These are phyloP conservation scores for Ceratosolen solmsi DNA, from an alignment of 1,140 invertebrate genomes.

Conservation along the genomic window DNA sequence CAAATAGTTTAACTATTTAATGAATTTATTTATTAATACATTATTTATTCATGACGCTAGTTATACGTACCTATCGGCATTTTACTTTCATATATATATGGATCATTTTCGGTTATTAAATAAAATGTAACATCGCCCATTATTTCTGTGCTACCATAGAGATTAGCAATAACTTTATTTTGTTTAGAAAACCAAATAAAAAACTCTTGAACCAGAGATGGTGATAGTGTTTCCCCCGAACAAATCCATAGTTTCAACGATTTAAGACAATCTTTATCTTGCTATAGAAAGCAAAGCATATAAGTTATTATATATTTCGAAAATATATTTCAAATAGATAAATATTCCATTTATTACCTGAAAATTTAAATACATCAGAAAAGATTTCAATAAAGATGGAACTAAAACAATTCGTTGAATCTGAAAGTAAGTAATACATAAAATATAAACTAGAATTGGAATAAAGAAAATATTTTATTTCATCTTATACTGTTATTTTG, in stretches of 20 bases:
- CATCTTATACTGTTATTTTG: no score
- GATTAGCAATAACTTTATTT: slow-evolving; percentile 82
- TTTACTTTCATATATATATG: slow-evolving; percentile 78
- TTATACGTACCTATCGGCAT: slow-evolving; percentile 84
- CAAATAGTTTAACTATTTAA: no score
- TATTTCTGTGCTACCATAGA: slow-evolving; percentile 92
- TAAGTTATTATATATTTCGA: neutral
- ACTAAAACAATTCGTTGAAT: slow-evolving; percentile 86
- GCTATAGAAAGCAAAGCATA: slow-evolving; percentile 9
- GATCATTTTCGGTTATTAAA: slow-evolving; percentile 65
- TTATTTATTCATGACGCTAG: no score
- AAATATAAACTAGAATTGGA: no score
- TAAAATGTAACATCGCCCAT: slow-evolving; percentile 88
- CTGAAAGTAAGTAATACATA: slow-evolving; percentile 62
- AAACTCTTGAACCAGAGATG: slow-evolving; percentile 81
- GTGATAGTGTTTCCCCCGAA: slow-evolving; percentile 84
- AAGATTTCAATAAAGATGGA: slow-evolving; percentile 84
- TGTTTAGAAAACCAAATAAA: slow-evolving; percentile 79
- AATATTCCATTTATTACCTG: slow-evolving; percentile 50
- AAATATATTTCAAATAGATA: neutral
- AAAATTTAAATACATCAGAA: slow-evolving; percentile 80
- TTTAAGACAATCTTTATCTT: neutral
- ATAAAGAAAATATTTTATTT: no score
- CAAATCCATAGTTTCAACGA: slow-evolving; percentile 85
- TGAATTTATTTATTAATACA: no score